Evolutionary conservation across 2,797 vertebrate species (phyloP).

Genomic region (Anas capensis): DNA sequence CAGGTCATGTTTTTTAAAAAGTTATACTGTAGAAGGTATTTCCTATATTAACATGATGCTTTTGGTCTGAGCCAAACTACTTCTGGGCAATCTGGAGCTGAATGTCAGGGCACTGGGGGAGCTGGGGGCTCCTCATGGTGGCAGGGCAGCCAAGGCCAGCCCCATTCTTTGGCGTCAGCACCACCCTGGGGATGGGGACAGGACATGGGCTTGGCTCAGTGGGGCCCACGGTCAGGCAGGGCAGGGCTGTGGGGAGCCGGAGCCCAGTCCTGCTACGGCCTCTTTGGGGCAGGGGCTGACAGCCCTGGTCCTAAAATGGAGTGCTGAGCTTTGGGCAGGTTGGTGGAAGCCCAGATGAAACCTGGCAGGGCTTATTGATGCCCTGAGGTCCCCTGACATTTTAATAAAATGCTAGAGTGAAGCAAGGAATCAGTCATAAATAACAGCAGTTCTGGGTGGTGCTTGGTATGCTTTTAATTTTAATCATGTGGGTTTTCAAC

Average conservation of each 20-base stretch:
- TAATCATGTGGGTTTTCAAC: fast-evolving
- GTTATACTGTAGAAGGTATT: not conserved
- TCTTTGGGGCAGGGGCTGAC: fast-evolving
- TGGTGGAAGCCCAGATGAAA: fast-evolving
- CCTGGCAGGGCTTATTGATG: not conserved
- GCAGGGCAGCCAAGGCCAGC: not conserved
- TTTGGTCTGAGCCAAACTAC: not conserved
- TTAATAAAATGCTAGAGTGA: not conserved
- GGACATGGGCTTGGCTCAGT: fast-evolving
- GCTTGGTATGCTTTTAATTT: not conserved
- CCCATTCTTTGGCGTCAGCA: fast-evolving
- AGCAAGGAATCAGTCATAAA: not conserved
- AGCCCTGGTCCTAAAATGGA: fast-evolving
- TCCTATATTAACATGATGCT: not conserved
- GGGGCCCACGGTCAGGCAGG: not conserved
- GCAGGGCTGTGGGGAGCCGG: not conserved
- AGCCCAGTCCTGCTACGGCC: not conserved
- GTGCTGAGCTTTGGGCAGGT: not conserved
- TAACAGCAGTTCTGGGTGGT: not conserved
- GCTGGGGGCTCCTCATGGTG: fast-evolving
- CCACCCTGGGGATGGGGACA: not conserved
- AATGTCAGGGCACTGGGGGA: fast-evolving
- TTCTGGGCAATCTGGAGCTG: too few species aligned
- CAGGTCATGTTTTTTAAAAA: fast-evolving
- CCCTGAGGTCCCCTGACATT: not conserved